Base-by-base conservation (phyloP, 1,140 invertebrate genomes). In the Matsumurasca onukii region DNA sequence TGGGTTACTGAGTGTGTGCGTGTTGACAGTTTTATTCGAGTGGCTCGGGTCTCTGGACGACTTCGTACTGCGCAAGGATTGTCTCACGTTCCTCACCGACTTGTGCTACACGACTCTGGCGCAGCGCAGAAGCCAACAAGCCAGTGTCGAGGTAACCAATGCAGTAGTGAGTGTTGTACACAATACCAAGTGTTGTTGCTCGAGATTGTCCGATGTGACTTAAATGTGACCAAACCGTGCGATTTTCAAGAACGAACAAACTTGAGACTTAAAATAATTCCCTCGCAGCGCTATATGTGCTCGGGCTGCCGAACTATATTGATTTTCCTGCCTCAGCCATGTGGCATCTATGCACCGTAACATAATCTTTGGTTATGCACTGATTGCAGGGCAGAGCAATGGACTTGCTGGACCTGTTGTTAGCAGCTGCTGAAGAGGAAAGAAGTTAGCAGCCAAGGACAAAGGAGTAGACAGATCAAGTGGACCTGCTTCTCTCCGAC, bases 341-440 rank as follows among this genome's bases (percentile, higher is more conserved):
- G n/a, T n/a, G n/a, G n/a, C n/a, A n/a, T n/a, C n/a, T n/a, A n/a
- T n/a, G n/a, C n/a, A n/a, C n/a, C n/a, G n/a, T n/a, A n/a, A n/a
- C n/a, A n/a, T n/a, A n/a, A n/a, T n/a, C n/a, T n/a, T n/a, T n/a
- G n/a, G n/a, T n/a, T n/a, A 9, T 39, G 34, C 17, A 39, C 5
- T 34, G 2, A 31, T 51, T 55, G 3, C 48, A 69, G 68, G 68
- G 61, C 24, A 69, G 48, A 55, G 68, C 68, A 55, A 31, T 66
- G 3, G 61, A 69, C 34, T 59, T 69, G 2, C 9, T 69, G 0
- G 68, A 69, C 25, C 34, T 69, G 1, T 29, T 69, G 15, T 34
- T 69, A 15, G 59, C 30, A 52, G 68, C 61, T 12, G 61, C 68
- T 25, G 68, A 69, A 45, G 68, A 69, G 25, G 68, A 69, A 34